Evolutionary conservation across 2,888 invertebrate genomes (phyloP).

Genomic region (Sturmia bella): DNA sequence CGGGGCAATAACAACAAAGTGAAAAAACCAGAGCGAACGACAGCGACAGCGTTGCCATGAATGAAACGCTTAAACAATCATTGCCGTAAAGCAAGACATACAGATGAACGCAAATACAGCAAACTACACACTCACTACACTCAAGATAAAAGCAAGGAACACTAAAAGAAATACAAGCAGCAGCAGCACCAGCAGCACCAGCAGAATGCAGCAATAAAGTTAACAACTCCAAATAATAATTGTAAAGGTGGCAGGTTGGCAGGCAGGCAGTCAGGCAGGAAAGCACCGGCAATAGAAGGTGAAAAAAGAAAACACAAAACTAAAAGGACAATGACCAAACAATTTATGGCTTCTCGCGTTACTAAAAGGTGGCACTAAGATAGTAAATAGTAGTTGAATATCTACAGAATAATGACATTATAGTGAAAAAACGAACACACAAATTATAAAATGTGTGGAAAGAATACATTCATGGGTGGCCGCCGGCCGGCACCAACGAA

Average conservation of each 20-base stretch:
- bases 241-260: constrained; percentile 34
- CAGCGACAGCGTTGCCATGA: constrained; percentile 45
- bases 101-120: constrained; percentile 51
- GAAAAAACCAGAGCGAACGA: constrained; percentile 14
- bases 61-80: constrained; percentile 65
- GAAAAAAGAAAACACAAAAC: constrained; percentile 13
- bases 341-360: constrained; percentile 69
- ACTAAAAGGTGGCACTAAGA: constrained; percentile 66
- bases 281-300: constrained; percentile 51
- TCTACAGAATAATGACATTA: constrained; percentile 63
- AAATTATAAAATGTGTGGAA: constrained; percentile 38
- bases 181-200: constrained; percentile 49
- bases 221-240: constrained; percentile 48
- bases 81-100: constrained; percentile 36
- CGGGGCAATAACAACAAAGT: constrained; percentile 24
- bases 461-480: constrained; percentile 61
- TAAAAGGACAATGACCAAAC: constrained; percentile 68
- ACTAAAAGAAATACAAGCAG: constrained; percentile 26
- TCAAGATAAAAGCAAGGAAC: constrained; percentile 44
- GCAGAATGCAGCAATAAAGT: constrained; percentile 53
- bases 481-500: constrained; percentile 49
- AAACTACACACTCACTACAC: constrained; percentile 23
- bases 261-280: too few relatives aligned
- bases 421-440: constrained; percentile 7
- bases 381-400: constrained; percentile 57